Conservation (phyloP, 2,113 vertebrate genomes). For the Romanogobio albipinnatus region DNA sequence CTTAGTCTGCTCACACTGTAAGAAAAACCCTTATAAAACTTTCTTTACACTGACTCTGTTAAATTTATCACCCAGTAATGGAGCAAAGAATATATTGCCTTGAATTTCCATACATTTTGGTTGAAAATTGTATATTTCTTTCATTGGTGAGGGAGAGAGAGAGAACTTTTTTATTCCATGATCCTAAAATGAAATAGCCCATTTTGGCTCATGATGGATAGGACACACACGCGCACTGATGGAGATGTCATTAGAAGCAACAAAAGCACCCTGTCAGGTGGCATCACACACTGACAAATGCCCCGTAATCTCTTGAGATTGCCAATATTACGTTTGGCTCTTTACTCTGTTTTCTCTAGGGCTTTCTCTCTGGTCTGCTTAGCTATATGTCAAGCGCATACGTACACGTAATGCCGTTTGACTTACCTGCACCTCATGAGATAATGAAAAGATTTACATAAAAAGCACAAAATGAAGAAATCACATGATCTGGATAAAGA, state of each 20-base stretch:
- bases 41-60: constrained; percentile 65
- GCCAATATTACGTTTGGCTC: constrained; percentile 45
- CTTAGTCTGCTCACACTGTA: constrained; percentile 46
- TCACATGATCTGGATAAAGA: background rate
- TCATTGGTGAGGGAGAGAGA: constrained; percentile 70
- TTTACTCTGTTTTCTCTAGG: constrained; percentile 20
- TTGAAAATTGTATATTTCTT: constrained; percentile 79
- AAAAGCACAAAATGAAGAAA: constrained; percentile 33
- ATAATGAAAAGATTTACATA: constrained; percentile 42
- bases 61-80: constrained; percentile 80
- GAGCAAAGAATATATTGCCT: constrained; percentile 81
- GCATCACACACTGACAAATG: constrained; percentile 44
- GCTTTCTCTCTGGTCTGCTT: constrained; percentile 28
- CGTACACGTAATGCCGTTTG: constrained; percentile 21
- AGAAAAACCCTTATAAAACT: constrained; percentile 67
- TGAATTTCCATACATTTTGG: constrained; percentile 86
- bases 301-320: constrained; percentile 43
- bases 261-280: constrained; percentile 49
- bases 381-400: constrained; percentile 12
- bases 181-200: constrained; percentile 74
- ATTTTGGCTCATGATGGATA: constrained; percentile 75
- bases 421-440: constrained; percentile 7
- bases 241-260: constrained; percentile 48
- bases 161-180: constrained; percentile 72
- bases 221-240: constrained; percentile 56